These are phyloP conservation scores for Oopsacas minuta DNA, from an alignment of 37 sponge, comb jelly and placozoan species.

Conservation along the genomic window DNA sequence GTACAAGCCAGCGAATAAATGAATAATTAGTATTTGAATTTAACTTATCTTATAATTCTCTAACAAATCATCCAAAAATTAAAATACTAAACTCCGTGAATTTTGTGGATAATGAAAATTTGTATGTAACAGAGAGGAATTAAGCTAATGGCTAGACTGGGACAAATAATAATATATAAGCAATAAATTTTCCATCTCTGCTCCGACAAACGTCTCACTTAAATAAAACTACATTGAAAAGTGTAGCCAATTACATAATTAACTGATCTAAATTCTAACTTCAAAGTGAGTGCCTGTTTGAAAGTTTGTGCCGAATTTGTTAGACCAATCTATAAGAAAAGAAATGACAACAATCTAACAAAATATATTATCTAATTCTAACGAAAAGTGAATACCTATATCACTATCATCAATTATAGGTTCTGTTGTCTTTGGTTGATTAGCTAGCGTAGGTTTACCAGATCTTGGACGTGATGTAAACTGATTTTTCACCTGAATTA, in stretches of 20 bases:
- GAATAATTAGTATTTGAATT: background rate
- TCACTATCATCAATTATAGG: background rate
- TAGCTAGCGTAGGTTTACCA: constrained; percentile 7
- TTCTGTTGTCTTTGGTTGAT: background rate
- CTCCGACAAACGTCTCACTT: background rate
- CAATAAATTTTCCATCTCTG: too few relatives aligned
- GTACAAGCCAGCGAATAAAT: background rate
- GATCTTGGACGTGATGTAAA: constrained; percentile 10
- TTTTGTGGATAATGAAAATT: background rate
- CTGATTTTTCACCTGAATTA: background rate
- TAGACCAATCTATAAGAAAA: background rate
- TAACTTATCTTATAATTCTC: too few relatives aligned
- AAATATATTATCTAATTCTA: background rate
- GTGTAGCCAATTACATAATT: background rate
- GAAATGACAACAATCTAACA: background rate
- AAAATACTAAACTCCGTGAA: too few relatives aligned
- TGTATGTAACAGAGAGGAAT: too few relatives aligned
- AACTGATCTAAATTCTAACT: background rate
- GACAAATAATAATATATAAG: too few relatives aligned
- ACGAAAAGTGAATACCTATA: background rate
- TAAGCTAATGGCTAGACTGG: too few relatives aligned
- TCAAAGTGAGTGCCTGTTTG: constrained; percentile 14
- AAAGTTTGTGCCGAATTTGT: background rate
- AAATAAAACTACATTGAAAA: background rate
- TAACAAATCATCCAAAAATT: too few relatives aligned